A percentile compares a stretch with the other conserved stretches of the same genome.
phyloP scores from a whole-genome alignment of 1,140 invertebrate genomes.

The Procambarus virginalis region DNA sequence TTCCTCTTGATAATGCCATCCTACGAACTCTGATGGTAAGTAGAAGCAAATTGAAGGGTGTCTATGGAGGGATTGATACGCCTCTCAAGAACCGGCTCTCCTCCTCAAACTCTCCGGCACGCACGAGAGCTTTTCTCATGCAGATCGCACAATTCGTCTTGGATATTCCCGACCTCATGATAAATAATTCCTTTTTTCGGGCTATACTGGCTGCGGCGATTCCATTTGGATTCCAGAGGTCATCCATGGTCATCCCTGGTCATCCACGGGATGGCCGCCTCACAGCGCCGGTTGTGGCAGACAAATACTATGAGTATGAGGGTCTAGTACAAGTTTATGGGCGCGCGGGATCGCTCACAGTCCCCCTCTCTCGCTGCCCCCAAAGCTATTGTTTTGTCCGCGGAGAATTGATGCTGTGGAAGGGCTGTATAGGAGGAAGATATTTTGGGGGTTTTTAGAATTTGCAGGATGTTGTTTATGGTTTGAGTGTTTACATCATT shows the following conservation, averaged over 20 bases:
- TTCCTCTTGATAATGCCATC: not conserved
- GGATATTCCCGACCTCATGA: not conserved
- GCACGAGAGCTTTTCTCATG: not conserved
- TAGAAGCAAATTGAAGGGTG: not conserved
- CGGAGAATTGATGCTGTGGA: not conserved
- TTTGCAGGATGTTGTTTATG: not conserved
- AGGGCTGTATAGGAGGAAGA: not conserved
- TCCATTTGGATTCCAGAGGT: too few relatives aligned
- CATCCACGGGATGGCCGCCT: not conserved
- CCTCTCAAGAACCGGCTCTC: not conserved
- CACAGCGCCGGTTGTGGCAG: not conserved
- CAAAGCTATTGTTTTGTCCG: not conserved
- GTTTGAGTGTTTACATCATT: too few relatives aligned
- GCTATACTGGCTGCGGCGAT: not conserved
- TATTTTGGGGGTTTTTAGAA: not conserved
- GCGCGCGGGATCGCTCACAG: not conserved
- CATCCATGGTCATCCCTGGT: not conserved
- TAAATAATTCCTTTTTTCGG: not conserved
- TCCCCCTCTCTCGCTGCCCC: not conserved
- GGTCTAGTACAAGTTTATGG: constrained; percentile 1
- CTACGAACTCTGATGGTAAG: not conserved
- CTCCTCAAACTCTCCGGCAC: not conserved
- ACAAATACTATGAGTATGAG: not conserved
- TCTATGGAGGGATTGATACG: not conserved
- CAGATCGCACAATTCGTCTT: not conserved